Percentiles rank a stretch among this genome's conserved stretches.
These are phyloP conservation scores for Nomada ferruginata DNA, from an alignment of 2,888 invertebrate species.

Conservation along the genomic window DNA sequence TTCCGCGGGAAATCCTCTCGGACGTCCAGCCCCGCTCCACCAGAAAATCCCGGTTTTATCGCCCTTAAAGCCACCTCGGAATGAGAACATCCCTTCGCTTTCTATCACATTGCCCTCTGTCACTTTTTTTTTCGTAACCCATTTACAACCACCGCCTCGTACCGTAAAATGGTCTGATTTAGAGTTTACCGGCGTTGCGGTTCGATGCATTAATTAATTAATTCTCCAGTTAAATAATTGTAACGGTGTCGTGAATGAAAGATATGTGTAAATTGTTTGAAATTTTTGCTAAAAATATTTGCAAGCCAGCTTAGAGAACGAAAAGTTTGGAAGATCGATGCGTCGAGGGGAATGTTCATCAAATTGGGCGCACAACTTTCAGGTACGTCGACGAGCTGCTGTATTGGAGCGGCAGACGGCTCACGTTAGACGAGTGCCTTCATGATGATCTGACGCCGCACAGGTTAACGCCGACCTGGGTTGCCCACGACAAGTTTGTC, in stretches of 20 bases:
- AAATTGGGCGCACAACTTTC: slow-evolving; percentile 41
- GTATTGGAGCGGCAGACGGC: slow-evolving; percentile 94
- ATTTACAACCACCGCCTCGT: background rate
- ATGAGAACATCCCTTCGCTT: slow-evolving; percentile 11
- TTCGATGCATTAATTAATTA: background rate
- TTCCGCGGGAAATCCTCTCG: background rate
- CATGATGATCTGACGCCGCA: slow-evolving; percentile 91
- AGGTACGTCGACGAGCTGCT: slow-evolving; percentile 95
- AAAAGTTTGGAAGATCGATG: background rate
- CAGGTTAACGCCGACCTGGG: slow-evolving; percentile 92
- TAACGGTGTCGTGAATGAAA: no score
- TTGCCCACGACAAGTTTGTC: slow-evolving; percentile 92
- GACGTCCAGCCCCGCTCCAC: background rate
- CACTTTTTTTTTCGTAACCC: no score
- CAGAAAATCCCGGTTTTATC: slow-evolving; percentile 43
- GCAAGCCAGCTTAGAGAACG: background rate
- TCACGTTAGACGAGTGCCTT: slow-evolving; percentile 93
- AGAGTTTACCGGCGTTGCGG: background rate
- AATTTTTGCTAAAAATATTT: background rate
- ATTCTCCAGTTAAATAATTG: background rate
- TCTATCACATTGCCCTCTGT: background rate
- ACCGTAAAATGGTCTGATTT: background rate
- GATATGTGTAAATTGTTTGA: background rate
- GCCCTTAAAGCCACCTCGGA: slow-evolving; percentile 16
- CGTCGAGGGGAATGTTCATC: background rate